Percentiles rank a stretch among this genome's conserved stretches.
phyloP scores from a whole-genome alignment of 2,113 vertebrate genomes.

The Balaeniceps rex region DNA sequence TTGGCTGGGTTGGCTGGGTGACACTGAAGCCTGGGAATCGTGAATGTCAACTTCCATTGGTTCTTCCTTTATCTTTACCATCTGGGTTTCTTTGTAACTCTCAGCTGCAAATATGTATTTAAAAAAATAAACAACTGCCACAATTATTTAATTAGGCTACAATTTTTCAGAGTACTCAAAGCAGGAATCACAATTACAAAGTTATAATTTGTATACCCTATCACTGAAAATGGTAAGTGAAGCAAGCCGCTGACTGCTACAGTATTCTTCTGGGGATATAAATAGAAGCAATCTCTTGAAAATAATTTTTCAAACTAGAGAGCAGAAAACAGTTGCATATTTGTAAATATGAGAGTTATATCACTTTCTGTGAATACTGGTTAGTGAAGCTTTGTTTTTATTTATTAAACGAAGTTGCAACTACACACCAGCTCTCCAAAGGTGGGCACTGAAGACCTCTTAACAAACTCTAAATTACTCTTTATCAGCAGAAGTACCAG shows the following conservation, averaged over 20 bases:
- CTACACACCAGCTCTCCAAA: background rate
- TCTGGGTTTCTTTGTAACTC: conserved; percentile 92
- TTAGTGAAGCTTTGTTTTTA: background rate
- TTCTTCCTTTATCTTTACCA: conserved; percentile 89
- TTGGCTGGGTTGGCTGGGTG: conserved; percentile 77
- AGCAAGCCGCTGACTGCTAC: conserved; percentile 4
- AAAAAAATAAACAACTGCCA: background rate
- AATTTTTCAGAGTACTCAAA: conserved; percentile 17
- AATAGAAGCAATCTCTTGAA: conserved; percentile 20
- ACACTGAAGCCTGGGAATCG: conserved; percentile 74
- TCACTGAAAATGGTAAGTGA: background rate
- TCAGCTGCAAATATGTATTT: conserved; percentile 73
- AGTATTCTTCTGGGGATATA: background rate
- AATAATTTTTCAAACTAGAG: background rate
- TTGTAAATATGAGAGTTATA: background rate
- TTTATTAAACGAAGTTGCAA: background rate
- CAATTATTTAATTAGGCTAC: conserved; percentile 36
- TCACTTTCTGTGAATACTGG: background rate
- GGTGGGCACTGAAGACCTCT: background rate
- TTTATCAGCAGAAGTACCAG: background rate
- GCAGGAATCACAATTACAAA: background rate
- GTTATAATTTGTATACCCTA: background rate
- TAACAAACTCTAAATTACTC: background rate
- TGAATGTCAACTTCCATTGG: conserved; percentile 97
- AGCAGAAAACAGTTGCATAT: background rate